A percentile compares a stretch with the other conserved stretches of the same genome.
Conservation (phyloP, 1,140 invertebrate genomes). For the Ips nitidus region DNA sequence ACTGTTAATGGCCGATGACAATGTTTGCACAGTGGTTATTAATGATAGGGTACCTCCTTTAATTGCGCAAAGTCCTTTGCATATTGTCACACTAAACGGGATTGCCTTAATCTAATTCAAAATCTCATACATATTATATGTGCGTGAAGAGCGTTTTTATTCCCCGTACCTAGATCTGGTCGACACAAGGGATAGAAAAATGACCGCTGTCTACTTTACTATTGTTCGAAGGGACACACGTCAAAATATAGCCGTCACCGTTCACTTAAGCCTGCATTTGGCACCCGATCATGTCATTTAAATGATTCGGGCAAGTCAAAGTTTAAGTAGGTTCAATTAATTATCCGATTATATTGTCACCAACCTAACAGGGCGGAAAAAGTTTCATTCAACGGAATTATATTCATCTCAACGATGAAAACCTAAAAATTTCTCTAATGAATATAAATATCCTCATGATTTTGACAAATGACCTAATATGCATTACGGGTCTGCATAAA, state of each 20-base stretch:
- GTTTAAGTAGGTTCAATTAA: conserved; percentile 35
- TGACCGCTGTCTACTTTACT: conserved; percentile 24
- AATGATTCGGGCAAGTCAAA: conserved; percentile 34
- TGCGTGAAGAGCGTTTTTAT: conserved; percentile 7
- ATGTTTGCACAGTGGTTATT: conserved; percentile 41
- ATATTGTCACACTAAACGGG: conserved; percentile 30
- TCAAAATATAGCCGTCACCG: conserved; percentile 33
- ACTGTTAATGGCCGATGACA: conserved; percentile 43
- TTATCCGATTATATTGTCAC: conserved; percentile 25
- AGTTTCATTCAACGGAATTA: background rate
- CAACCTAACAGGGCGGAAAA: conserved; percentile 26
- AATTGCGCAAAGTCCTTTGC: conserved; percentile 31
- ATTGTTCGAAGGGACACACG: conserved; percentile 26
- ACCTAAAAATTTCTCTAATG: background rate
- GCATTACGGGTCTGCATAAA: conserved; percentile 38
- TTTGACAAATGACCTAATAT: conserved; percentile 44
- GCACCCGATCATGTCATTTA: conserved; percentile 32
- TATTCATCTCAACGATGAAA: background rate
- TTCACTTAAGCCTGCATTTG: conserved; percentile 33
- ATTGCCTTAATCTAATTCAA: conserved; percentile 26
- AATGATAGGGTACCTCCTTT: conserved; percentile 39
- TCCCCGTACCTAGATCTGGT: conserved; percentile 8
- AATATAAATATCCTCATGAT: conserved; percentile 36
- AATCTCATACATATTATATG: conserved; percentile 27
- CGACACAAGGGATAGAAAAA: conserved; percentile 32